Evolutionary conservation across 2,888 invertebrate genomes (phyloP).

Genomic region (Caenorhabditis sp.): DNA sequence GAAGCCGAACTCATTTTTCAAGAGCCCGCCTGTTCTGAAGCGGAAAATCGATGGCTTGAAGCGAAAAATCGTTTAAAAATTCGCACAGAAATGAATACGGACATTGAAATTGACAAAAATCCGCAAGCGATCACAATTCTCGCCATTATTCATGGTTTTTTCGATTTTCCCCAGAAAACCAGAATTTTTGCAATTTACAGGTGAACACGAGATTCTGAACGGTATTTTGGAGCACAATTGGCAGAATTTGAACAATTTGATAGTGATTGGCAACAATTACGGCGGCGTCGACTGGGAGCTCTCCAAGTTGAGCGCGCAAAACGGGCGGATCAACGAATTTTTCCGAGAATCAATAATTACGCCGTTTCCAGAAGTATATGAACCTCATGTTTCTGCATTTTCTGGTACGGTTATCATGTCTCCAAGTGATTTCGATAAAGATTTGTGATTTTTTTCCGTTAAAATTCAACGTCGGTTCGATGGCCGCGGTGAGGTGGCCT

Average conservation of each 20-base stretch:
- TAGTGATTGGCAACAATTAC: conserved; percentile 61
- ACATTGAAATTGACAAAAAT: conserved; percentile 25
- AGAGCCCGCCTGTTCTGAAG: conserved; percentile 49
- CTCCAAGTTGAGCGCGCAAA: conserved; percentile 1
- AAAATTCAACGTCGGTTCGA: not conserved
- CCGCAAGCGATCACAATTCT: conserved; percentile 11
- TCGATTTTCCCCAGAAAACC: too few species aligned
- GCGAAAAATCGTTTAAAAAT: conserved; percentile 29
- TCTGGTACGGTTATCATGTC: conserved; percentile 30
- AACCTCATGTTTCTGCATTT: conserved; percentile 26
- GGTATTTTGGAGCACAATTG: conserved; percentile 48
- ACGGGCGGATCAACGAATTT: conserved; percentile 13
- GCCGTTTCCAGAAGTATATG: conserved; percentile 8
- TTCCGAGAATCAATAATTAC: not conserved
- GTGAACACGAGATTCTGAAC: conserved; percentile 57
- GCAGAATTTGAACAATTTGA: conserved; percentile 9
- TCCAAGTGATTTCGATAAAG: not conserved
- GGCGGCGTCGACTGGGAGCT: conserved; percentile 23
- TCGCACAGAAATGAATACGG: conserved; percentile 9
- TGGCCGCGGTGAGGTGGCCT: not conserved
- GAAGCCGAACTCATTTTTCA: conserved; percentile 48
- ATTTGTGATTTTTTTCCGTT: not conserved
- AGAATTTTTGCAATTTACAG: too few species aligned
- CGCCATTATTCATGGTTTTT: conserved; percentile 55
- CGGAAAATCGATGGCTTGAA: conserved; percentile 54